Evolutionary conservation across 2,888 invertebrate species (phyloP), one percentile per base, ranked within the genome.

Genomic region (Sepiola atlantica): DNA sequence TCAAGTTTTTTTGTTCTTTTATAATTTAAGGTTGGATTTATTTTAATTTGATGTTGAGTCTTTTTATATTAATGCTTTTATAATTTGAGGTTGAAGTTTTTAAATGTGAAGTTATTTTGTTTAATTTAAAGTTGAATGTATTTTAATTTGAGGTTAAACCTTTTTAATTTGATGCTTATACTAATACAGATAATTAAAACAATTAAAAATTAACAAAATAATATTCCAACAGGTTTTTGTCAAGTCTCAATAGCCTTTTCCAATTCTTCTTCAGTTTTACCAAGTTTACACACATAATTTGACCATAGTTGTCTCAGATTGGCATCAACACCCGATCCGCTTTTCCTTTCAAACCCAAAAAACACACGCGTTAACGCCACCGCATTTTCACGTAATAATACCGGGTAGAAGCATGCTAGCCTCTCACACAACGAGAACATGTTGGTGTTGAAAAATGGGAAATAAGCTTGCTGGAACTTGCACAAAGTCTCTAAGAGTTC

Each of bases 301-400:
- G n/a, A 92, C 92, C 92, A 92, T 6, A 28, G 54, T 35, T 92
- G 92, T n/a, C 92, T 45, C 3, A 92, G 55, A n/a, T 24, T 21
- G 20, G 45, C n/a, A 92, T 92, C 54, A 6, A 28, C 55, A 45
- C 92, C 92, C 4, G 92, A 35, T 92, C 91, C 77, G 14, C 55
- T 55, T 92, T 57, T 55, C 24, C 32, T n/a, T 32, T 55, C 55
- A 54, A 92, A 55, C 32, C 54, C 55, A 28, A 54, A n/a, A 45
- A 92, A 55, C 14, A 92, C n/a, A 54, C 28, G n/a, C 28, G 55
- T 55, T n/a, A 92, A 92, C 4, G n/a, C 28, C 18, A 55, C 54
- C 28, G 10, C 45, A 92, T 92, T 92, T 92, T 92, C 92, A 55
- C n/a, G n/a, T 28, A 92, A 92, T 55, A 92, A 55, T n/a, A n/a